Conservation (phyloP, 2,888 invertebrate species). For the Neocrepidodera transversa region DNA sequence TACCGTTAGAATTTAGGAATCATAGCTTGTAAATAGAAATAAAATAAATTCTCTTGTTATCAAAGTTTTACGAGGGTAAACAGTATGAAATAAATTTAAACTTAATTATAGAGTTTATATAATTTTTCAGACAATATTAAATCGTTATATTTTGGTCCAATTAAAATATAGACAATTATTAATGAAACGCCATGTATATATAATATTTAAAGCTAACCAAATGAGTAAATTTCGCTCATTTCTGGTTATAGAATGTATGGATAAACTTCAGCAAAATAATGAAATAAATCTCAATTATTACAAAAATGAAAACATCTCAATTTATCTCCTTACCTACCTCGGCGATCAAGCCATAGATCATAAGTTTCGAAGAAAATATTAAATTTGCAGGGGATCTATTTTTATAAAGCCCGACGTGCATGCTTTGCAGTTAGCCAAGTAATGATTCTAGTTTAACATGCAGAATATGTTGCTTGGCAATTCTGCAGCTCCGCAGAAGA, state of each 20-base stretch:
- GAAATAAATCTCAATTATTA: constrained; percentile 37
- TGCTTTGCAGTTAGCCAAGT: constrained; percentile 41
- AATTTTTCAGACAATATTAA: too few relatives aligned
- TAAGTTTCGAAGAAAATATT: constrained; percentile 53
- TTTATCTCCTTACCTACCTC: constrained; percentile 56
- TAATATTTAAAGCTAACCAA: too few relatives aligned
- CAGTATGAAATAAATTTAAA: too few relatives aligned
- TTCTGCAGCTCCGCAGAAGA: constrained; percentile 44
- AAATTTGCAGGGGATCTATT: constrained; percentile 53
- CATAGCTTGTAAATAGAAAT: too few relatives aligned
- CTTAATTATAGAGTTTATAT: too few relatives aligned
- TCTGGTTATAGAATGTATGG: constrained; percentile 17
- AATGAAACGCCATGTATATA: too few relatives aligned
- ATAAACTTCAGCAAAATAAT: constrained; percentile 23
- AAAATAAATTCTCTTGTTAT: too few relatives aligned
- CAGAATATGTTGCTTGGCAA: constrained; percentile 20
- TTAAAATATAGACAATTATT: too few relatives aligned
- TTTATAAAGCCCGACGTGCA: constrained; percentile 47
- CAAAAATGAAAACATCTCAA: constrained; percentile 54
- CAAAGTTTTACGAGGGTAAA: too few relatives aligned
- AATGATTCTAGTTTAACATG: constrained; percentile 20
- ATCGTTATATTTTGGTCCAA: too few relatives aligned
- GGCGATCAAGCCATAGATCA: constrained; percentile 49
- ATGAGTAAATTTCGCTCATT: background rate
- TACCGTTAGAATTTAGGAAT: too few relatives aligned